phyloP scores from a whole-genome alignment of 2,797 vertebrate genomes.

The Borostomias antarcticus region DNA sequence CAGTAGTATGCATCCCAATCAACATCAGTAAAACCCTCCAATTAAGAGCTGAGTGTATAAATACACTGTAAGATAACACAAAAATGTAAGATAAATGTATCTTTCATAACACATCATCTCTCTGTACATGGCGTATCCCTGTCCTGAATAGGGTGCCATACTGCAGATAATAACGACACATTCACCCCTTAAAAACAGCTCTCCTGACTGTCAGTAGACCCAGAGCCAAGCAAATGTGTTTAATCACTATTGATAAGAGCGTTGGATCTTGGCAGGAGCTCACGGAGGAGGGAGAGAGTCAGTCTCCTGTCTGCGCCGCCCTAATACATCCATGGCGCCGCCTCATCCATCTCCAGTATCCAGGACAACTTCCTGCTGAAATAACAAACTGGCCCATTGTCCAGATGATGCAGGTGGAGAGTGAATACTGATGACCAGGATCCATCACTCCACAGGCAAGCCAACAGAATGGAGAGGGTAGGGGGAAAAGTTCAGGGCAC shows the following conservation, averaged over 20 bases:
- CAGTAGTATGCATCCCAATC: too few species aligned
- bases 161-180: not conserved
- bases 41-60: too few species aligned
- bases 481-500: not conserved
- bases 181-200: not conserved
- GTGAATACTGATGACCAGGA: conserved; percentile 25
- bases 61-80: too few species aligned
- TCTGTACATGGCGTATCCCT: too few species aligned
- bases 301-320: not conserved
- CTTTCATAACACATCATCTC: too few species aligned
- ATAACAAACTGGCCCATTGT: conserved; percentile 25
- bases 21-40: too few species aligned
- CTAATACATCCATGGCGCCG: not conserved
- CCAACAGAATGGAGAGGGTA: not conserved
- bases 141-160: too few species aligned
- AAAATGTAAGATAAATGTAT: too few species aligned
- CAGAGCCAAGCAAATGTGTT: conserved; percentile 6
- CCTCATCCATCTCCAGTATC: conserved; percentile 4
- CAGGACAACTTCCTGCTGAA: conserved; percentile 10
- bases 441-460: not conserved
- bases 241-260: conserved; percentile 10
- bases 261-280: not conserved
- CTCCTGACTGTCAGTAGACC: conserved; percentile 1
- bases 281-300: not conserved
- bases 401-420: conserved; percentile 11